Evolutionary conservation across 2,797 vertebrate genomes (phyloP).

Genomic region (Anolis apletophallus): DNA sequence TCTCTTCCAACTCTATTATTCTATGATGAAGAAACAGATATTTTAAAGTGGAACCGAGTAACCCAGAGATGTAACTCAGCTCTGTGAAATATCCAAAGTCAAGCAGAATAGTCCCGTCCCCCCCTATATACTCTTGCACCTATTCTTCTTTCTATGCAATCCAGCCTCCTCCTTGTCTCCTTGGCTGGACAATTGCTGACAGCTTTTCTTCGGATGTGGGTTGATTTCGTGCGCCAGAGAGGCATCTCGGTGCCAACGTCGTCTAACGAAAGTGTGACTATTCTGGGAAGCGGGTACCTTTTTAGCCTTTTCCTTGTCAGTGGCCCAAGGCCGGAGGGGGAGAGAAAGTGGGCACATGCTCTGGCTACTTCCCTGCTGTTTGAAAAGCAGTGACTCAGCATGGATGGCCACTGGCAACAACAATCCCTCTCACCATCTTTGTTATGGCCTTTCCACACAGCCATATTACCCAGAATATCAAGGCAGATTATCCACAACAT

Average conservation of each 20-base stretch:
- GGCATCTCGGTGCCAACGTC: constrained; percentile 66
- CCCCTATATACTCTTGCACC: background rate
- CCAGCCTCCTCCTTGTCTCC: background rate
- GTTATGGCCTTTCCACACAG: too few species aligned
- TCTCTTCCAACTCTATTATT: too few species aligned
- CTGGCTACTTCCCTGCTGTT: constrained; percentile 61
- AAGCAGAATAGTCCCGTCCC: too few species aligned
- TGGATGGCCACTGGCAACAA: constrained; percentile 47
- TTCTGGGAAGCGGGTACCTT: constrained; percentile 64
- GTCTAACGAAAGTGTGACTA: constrained; percentile 64
- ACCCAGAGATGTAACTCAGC: background rate
- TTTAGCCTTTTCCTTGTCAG: constrained; percentile 56
- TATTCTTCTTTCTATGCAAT: background rate
- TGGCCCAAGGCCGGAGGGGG: constrained; percentile 5
- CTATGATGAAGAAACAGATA: background rate
- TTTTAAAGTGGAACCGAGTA: background rate
- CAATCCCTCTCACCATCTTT: background rate
- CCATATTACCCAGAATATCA: too few species aligned
- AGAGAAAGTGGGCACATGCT: constrained; percentile 56
- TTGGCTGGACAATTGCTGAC: constrained; percentile 15
- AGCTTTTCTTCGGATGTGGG: constrained; percentile 61
- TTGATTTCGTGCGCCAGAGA: constrained; percentile 10
- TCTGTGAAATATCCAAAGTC: background rate
- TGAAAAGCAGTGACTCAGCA: constrained; percentile 71
- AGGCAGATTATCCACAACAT: too few species aligned